phyloP scores from a whole-genome alignment of 2,797 vertebrate species.

The Sciaenops ocellatus region DNA sequence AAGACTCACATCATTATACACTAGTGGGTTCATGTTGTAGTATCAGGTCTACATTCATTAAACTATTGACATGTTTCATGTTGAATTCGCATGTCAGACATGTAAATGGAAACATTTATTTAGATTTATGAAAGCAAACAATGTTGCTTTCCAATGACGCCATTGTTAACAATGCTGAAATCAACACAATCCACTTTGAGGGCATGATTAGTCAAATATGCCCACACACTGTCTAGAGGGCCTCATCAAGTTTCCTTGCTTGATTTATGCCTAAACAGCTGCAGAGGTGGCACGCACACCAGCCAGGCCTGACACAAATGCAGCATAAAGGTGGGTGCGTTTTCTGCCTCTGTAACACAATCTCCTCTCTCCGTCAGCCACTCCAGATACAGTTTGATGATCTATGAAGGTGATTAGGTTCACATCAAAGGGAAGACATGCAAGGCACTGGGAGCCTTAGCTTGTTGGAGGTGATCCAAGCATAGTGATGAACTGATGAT shows the following conservation, averaged over 20 bases:
- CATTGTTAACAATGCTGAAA: conserved; percentile 35
- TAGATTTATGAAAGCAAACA: conserved; percentile 21
- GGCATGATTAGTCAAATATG: conserved; percentile 55
- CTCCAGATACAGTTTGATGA: conserved; percentile 54
- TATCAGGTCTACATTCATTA: background rate
- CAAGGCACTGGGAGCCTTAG: conserved; percentile 14
- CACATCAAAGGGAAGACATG: conserved; percentile 45
- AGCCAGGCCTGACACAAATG: conserved; percentile 58
- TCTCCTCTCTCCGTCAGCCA: conserved; percentile 36
- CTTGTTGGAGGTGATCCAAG: conserved; percentile 27
- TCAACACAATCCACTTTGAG: conserved; percentile 32
- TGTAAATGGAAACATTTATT: conserved; percentile 24
- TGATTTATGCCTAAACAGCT: conserved; percentile 84
- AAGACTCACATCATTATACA: conserved; percentile 33
- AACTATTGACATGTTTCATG: background rate
- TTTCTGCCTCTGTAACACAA: conserved; percentile 61
- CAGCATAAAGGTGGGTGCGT: conserved; percentile 66
- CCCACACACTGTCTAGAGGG: conserved; percentile 53
- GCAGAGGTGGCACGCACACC: conserved; percentile 63
- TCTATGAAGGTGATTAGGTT: conserved; percentile 65
- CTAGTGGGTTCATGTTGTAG: background rate
- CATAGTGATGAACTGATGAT: conserved; percentile 25
- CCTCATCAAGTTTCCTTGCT: conserved; percentile 72
- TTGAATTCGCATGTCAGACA: conserved; percentile 9
- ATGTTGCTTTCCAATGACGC: background rate